Evolutionary conservation across 2,797 vertebrate genomes (phyloP).

Genomic region (Silurus aristotelis): DNA sequence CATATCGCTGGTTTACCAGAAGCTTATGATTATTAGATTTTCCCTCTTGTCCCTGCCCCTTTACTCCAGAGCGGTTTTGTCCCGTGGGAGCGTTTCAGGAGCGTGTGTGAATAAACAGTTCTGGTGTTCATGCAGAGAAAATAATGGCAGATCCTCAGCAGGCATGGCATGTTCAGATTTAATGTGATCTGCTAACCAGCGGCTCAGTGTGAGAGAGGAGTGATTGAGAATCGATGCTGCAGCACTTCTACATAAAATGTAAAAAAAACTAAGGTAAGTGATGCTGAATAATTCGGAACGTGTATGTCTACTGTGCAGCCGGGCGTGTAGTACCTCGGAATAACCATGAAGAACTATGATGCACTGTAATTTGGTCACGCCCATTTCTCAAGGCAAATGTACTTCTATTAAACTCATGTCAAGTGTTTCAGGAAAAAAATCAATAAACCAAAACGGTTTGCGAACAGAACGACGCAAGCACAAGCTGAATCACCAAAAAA

Average conservation of each 20-base stretch:
- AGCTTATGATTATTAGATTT: neutral
- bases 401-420: neutral
- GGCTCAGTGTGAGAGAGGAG: constrained; percentile 52
- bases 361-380: neutral
- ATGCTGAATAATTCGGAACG: neutral
- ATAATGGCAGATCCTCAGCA: constrained; percentile 53
- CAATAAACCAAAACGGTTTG: neutral
- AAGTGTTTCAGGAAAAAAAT: neutral
- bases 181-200: constrained; percentile 63
- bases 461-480: neutral
- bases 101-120: constrained; percentile 65
- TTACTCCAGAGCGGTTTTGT: neutral
- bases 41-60: neutral
- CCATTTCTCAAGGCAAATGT: neutral
- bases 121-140: constrained; percentile 56
- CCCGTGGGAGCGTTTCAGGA: constrained; percentile 45
- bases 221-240: constrained; percentile 46
- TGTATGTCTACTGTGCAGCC: neutral
- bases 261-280: constrained; percentile 50
- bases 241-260: constrained; percentile 52
- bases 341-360: no score
- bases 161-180: constrained; percentile 40
- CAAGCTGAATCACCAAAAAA: neutral
- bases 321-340: neutral
- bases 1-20: neutral